A percentile compares a stretch with the other conserved stretches of the same genome.
Conservation (phyloP, 2,113 vertebrate genomes). For the Oceanites oceanicus region DNA sequence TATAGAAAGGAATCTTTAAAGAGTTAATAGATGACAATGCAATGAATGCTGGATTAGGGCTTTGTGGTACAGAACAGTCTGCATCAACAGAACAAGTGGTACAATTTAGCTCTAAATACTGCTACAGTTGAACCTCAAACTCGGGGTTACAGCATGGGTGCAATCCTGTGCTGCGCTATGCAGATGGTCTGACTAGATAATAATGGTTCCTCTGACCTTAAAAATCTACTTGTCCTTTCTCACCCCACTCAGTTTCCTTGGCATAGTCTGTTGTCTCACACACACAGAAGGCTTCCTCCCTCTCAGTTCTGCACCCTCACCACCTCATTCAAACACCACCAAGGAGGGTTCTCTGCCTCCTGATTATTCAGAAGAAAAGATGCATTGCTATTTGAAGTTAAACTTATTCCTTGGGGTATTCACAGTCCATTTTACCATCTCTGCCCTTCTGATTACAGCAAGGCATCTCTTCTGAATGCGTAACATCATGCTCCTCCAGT, state of each 20-base stretch:
- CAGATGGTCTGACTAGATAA: background rate
- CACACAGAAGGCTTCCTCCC: background rate
- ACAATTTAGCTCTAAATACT: background rate
- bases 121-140: background rate
- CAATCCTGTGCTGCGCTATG: background rate
- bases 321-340: background rate
- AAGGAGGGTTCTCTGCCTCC: background rate
- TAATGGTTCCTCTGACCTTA: background rate
- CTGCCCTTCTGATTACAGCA: background rate
- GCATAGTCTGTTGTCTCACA: background rate
- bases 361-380: background rate
- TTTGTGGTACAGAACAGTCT: background rate
- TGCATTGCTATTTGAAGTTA: background rate
- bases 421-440: background rate
- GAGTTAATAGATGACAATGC: background rate
- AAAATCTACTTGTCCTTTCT: background rate
- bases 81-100: background rate
- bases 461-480: background rate
- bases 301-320: background rate
- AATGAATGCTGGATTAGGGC: background rate
- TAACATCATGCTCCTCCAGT: background rate
- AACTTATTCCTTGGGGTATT: background rate
- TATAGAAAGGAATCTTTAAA: background rate
- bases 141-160: background rate
- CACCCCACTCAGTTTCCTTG: accelerated